A percentile compares a stretch with the other conserved stretches of the same genome.
Evolutionary conservation across 2,888 invertebrate genomes (phyloP).

Genomic region (Trileptium ribeirensis): DNA sequence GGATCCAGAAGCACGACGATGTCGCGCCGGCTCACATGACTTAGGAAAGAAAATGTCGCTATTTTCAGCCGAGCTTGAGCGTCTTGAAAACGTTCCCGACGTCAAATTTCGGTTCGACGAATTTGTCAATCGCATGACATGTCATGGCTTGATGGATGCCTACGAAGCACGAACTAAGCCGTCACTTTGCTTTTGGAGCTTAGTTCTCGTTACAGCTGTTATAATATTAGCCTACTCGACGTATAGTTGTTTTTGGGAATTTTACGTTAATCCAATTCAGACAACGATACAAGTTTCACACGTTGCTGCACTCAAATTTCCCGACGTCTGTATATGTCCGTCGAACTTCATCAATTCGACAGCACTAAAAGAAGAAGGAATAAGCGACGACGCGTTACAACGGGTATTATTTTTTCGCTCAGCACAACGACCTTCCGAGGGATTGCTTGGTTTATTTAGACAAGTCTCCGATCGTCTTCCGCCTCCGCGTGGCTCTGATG

Average conservation of each 20-base stretch:
- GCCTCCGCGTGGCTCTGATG: no score
- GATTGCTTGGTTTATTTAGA: neutral
- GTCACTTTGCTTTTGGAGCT: neutral
- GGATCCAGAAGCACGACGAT: no score
- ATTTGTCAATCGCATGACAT: neutral
- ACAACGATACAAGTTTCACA: neutral
- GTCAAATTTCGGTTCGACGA: neutral
- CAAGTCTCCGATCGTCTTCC: neutral
- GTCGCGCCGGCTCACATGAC: no score
- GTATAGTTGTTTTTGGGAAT: neutral
- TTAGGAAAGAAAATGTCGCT: no score
- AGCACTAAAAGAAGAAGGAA: neutral
- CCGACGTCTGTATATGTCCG: neutral
- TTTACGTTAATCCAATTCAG: neutral
- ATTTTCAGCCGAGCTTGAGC: no score
- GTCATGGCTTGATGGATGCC: neutral
- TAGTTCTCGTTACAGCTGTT: neutral
- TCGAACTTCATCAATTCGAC: neutral
- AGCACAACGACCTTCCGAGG: neutral
- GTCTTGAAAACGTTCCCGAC: no score
- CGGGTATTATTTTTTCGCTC: neutral
- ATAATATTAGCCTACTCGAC: neutral
- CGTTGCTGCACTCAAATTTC: neutral
- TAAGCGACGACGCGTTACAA: neutral
- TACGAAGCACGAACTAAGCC: neutral